Evolutionary conservation across 2,113 vertebrate species (phyloP), one percentile per base, ranked within the genome.

Genomic region (Ictalurus punctatus): DNA sequence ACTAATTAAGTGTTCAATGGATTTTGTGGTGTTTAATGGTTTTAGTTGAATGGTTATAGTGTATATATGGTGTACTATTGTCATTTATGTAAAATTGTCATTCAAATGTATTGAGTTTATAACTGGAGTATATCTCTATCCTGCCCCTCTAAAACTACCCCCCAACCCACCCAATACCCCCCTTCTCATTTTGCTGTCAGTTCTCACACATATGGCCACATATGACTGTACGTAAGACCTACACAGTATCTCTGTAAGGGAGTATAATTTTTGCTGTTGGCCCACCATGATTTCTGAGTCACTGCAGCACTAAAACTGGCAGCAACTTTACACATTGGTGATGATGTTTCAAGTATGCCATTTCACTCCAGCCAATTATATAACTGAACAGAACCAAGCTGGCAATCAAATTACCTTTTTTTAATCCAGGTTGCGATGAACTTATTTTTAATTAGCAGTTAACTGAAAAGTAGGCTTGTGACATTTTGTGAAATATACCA

Each of bases 191-290:
- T 34, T 87, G 56, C 69, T 90, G 61, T 84, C 52, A 88, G 84
- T 86, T 63, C 89, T 86, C 82, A 83, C 83, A 78, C 71, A 86
- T 82, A 78, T 67, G 85, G 80, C 67, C 74, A 86, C 34, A 84
- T 59, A 78, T 37, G 65, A 58, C 23, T 82, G 63, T 84, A 74
- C 56, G 56, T 84, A 83, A 79, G 59, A 89, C 86, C 88, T 67
- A 92, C 88, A 83, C 69, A 86, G 86, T 84, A 86, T 90, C 88
- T 89, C 80, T 86, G 82, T 63, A 67, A 83, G 82, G 44, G 67
- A 78, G 65, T 83, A 87, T 85, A 90, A 88, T 92, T 90, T 88
- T 71, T 86, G 86, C 82, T 86, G 88, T 92, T 80, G 78, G 83
- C 88, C 86, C 71, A 63, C 10, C 85, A 37, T 86, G 85, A 30